Base-by-base conservation (phyloP, 1,140 invertebrate genomes). In the Cotesia vestalis region DNA sequence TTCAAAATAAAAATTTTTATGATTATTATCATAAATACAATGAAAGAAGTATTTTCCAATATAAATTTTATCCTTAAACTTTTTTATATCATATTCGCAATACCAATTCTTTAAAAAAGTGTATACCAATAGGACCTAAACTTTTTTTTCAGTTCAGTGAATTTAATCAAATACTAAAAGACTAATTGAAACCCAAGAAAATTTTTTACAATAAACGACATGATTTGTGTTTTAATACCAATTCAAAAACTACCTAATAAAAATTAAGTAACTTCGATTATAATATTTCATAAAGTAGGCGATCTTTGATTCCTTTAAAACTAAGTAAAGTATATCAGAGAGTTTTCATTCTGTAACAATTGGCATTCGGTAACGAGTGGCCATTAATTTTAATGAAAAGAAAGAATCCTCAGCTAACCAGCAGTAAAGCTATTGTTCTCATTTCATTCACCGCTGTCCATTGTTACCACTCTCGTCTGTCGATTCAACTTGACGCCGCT, bases 361-460 rank as follows among this genome's bases (percentile, higher is more conserved):
- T 57, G 17, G 46, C 20, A 46, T 6, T 46, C 57, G 69, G n/a
- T 71, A 71, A 71, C 61, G 69, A 71, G 69, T 71, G 52, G 62
- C 62, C 69, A 71, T 71, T 71, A 71, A 71, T 71, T 71, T 52
- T 63, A 11, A n/a, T 55, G 11, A 38, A 52, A 64, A 78, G 78
- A 75, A 76, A 74, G 77, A 79, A 77, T 75, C 40, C 27, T 69
- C 67, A 69, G 17, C 34, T 53, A 20, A 20, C 40, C 40, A 46
- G 55, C 36, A 69, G 55, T 12, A 35, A 60, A 61, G 36, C 70
- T 55, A 73, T 73, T 73, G 71, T 73, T 36, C 59, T 60, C 66
- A 12, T 62, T 67, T 59, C 66, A 59, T 61, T 61, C 60, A 51
- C 59, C 63, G 53, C 59, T 61, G 34, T 38, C 53, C 68, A 74